Evolutionary conservation across 2,797 vertebrate genomes (phyloP).

Genomic region (Xyrichtys novacula): DNA sequence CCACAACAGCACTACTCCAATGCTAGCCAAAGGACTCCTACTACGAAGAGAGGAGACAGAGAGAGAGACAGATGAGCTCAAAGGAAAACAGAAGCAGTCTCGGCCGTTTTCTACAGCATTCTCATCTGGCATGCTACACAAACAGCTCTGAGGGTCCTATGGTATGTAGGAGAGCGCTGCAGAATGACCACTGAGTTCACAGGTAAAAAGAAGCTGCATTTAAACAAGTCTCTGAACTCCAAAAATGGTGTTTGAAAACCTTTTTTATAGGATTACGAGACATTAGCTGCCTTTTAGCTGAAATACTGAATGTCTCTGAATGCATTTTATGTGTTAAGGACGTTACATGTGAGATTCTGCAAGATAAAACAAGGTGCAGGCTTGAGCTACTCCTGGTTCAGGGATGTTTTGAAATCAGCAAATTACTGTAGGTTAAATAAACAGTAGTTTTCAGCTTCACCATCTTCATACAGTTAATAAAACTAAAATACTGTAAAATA

Average conservation of each 20-base stretch:
- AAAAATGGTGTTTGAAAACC: background rate
- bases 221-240: background rate
- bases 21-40: slow-evolving; percentile 78
- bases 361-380: background rate
- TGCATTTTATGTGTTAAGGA: background rate
- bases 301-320: background rate
- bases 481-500: slow-evolving; percentile 18
- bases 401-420: background rate
- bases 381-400: background rate
- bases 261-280: background rate
- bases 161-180: background rate
- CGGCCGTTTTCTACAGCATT: slow-evolving; percentile 60
- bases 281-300: too few species aligned
- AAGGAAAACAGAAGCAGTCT: slow-evolving; percentile 57
- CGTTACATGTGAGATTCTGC: background rate
- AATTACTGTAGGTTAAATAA: background rate
- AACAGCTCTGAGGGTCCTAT: slow-evolving; percentile 39
- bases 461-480: background rate
- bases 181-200: background rate
- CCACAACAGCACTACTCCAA: slow-evolving; percentile 82
- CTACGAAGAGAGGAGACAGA: slow-evolving; percentile 78
- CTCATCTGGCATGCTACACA: slow-evolving; percentile 67
- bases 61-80: slow-evolving; percentile 72
- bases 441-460: too few species aligned
- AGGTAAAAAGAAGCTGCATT: background rate